Percentiles rank a stretch among this genome's conserved stretches.
Evolutionary conservation across 2,888 invertebrate genomes (phyloP).

Genomic region (Hyles lineata): DNA sequence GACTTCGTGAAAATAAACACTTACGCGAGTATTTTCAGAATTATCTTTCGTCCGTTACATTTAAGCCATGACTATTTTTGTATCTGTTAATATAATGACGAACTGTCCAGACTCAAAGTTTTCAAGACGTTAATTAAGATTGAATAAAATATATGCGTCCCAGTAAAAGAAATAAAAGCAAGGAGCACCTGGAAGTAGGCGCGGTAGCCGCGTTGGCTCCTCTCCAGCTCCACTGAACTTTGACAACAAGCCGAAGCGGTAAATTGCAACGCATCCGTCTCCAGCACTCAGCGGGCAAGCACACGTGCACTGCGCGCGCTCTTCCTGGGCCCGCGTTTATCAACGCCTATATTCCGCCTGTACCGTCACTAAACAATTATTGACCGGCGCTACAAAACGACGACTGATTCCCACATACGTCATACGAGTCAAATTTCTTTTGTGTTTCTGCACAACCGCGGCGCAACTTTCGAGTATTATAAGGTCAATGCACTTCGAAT

Average conservation of each 20-base stretch:
- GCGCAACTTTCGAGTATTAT: slow-evolving; percentile 46
- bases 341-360: not conserved
- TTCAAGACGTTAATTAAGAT: slow-evolving; percentile 45
- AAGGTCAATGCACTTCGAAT: slow-evolving; percentile 65
- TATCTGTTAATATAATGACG: slow-evolving; percentile 5
- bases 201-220: slow-evolving; percentile 72
- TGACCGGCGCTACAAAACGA: slow-evolving; percentile 10
- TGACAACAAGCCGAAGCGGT: slow-evolving; percentile 70
- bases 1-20: slow-evolving; percentile 64
- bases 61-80: not conserved
- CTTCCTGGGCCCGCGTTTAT: slow-evolving; percentile 35
- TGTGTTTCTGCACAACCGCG: slow-evolving; percentile 41
- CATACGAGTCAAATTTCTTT: slow-evolving; percentile 23
- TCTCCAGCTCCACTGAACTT: slow-evolving; percentile 83
- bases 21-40: slow-evolving; percentile 40
- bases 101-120: not conserved
- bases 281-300: slow-evolving; percentile 42
- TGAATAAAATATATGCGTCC: slow-evolving; percentile 47
- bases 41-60: slow-evolving; percentile 31
- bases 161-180: slow-evolving; percentile 57
- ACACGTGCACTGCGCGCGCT: slow-evolving; percentile 37
- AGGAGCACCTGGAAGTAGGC: slow-evolving; percentile 75
- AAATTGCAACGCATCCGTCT: slow-evolving; percentile 65
- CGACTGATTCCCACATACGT: slow-evolving; percentile 28
- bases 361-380: slow-evolving; percentile 12